Evolutionary conservation across 1,140 invertebrate species (phyloP).

Genomic region (Magallana angulata): DNA sequence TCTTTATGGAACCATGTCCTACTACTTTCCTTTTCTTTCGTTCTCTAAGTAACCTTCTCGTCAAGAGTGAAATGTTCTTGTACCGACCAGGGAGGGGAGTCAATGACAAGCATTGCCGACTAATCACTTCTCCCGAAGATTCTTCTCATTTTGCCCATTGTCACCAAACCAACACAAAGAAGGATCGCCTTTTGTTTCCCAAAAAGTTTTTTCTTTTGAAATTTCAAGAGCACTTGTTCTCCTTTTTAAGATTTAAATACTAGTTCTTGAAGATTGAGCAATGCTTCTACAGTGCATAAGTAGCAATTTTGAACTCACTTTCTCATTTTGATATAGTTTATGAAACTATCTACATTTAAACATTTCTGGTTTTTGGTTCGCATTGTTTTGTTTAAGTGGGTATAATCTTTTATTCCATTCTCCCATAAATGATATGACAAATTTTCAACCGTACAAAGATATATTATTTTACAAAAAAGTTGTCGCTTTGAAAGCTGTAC

Average conservation of each 20-base stretch:
- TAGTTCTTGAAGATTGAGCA: background rate
- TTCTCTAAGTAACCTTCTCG: conserved; percentile 2
- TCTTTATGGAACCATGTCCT: background rate
- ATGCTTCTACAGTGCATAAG: background rate
- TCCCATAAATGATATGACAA: no score
- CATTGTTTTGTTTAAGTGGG: background rate
- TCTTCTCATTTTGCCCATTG: background rate
- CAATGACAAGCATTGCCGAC: background rate
- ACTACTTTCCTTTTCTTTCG: background rate
- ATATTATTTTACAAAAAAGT: background rate
- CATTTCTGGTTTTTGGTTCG: background rate
- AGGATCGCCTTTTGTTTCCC: background rate
- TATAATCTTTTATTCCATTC: no score
- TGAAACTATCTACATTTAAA: background rate
- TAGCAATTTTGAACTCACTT: background rate
- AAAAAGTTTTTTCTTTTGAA: conserved; percentile 3
- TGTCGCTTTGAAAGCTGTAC: background rate
- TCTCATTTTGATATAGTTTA: background rate
- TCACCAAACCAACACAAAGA: background rate
- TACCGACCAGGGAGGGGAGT: background rate
- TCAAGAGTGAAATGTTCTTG: conserved; percentile 6
- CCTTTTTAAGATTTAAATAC: background rate
- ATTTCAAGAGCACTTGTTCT: background rate
- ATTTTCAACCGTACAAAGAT: no score
- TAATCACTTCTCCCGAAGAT: background rate